Percentiles rank a stretch among this genome's conserved stretches.
These are phyloP conservation scores for Drosophila nr. fundita DNA, from an alignment of 2,888 invertebrate genomes.

Conservation along the genomic window DNA sequence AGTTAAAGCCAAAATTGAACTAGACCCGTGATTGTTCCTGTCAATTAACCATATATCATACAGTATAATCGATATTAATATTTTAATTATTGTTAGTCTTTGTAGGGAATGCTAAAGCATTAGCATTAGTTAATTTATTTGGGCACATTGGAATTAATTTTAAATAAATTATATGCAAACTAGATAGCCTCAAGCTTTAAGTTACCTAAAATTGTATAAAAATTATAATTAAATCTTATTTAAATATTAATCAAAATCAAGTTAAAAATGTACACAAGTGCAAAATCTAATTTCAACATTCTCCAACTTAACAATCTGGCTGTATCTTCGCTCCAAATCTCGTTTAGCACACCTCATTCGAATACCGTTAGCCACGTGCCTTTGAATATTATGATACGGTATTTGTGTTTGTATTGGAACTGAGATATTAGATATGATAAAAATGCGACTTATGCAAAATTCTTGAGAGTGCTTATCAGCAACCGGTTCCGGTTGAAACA, in stretches of 20 bases:
- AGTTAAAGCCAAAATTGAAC: conserved; percentile 10
- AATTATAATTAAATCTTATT: neutral
- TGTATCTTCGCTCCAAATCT: neutral
- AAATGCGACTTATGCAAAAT: conserved; percentile 18
- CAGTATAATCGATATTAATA: neutral
- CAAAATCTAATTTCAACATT: neutral
- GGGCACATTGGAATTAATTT: neutral
- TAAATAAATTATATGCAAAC: neutral
- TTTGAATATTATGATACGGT: neutral
- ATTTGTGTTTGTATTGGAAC: neutral
- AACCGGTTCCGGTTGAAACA: conserved; percentile 44
- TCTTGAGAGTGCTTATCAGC: conserved; percentile 19
- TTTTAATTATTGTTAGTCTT: neutral
- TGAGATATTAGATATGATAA: conserved; percentile 1
- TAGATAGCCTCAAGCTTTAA: neutral
- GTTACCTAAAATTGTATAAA: neutral
- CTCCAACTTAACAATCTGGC: neutral
- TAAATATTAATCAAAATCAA: neutral
- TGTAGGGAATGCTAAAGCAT: neutral
- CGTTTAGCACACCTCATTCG: neutral
- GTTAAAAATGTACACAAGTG: neutral
- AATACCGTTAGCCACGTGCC: conserved; percentile 38
- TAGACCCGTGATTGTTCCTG: too few species aligned
- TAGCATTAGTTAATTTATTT: neutral
- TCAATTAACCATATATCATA: neutral